Base-by-base conservation (phyloP, 2,113 vertebrate species). In the Peromyscus maniculatus region DNA sequence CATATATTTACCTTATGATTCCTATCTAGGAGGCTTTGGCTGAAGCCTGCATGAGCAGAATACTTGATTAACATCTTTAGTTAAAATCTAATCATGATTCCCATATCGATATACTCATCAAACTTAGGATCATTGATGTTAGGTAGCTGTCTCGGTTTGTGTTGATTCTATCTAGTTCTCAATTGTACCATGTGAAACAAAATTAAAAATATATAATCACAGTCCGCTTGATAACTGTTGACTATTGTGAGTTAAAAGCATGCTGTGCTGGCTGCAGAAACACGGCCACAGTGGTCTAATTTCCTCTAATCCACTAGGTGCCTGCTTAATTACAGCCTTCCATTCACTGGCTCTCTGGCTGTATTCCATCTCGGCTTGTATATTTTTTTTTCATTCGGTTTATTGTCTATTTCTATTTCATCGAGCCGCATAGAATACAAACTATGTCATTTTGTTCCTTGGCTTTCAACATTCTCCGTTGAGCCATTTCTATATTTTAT, bases 141-240 rank as follows among this genome's bases (percentile, higher is more conserved):
- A 91, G 69, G 74, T 75, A 96, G 46, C 95, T 97, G 94, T 75
- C 79, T 96, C 74, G 49, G 64, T 91, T 95, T 97, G 93, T 94
- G 79, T 96, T 92, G 89, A 92, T 89, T 97, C 84, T 96, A 78
- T 96, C 87, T 96, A 92, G 71, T 95, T 90, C 55, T 49, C 95
- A 96, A 95, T 96, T 89, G 74, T 94, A 78, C 62, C 12, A 15
- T 86, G 55, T 91, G 84, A 96, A 96, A 97, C 97, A 96, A 98
- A 97, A 97, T 97, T 97, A 97, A 98, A 96, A 96, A 96, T 95
- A 96, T 93, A 93, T 97, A 97, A 98, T 97, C 97, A 95, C 71
- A 94, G 93, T 89, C 75, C 57, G 94, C 46, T 94, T 90, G 87
- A 88, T 97, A 90, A 71, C 97, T 97, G 94, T 97, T 97, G 96